Evolutionary conservation across 1,140 invertebrate genomes (phyloP), one percentile per base, ranked within the genome.

Genomic region (Pseudobourletiella spinata): DNA sequence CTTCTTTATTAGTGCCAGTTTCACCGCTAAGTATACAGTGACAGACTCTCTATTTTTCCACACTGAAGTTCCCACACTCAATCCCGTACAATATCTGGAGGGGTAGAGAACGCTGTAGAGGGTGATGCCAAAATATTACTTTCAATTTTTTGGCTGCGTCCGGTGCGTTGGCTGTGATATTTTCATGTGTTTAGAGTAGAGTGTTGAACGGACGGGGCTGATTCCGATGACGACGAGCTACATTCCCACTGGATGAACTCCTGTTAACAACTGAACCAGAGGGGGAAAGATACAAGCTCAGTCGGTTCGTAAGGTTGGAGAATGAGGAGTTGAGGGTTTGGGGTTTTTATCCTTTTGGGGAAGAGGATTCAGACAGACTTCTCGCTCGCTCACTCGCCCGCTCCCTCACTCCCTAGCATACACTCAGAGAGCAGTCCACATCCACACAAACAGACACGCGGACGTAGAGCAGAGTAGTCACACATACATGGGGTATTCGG

Each of bases 271-370:
- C 43, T 46, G 43, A 46, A 39, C n/a, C 35, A 39, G 24, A 46
- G 43, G n/a, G 43, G 43, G 43, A 46, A 20, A 8, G n/a, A 46
- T 8, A 46, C 35, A 8, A 39, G n/a, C 8, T 11, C 35, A n/a
- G 8, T 11, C 8, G 8, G 35, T 11, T 8, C 35, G n/a, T 11
- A 39, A 8, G 35, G 35, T 11, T 8, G n/a, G 35, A 39, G 35
- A 39, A 50, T 42, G 29, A 30, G 18, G 28, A 59, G 28, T 59
- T 59, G 44, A 59, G 44, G 44, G 52, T 24, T 35, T 32, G 52
- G 25, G 30, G 8, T 32, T 55, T 55, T 30, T 24, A 32, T 55
- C 30, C 30, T 55, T 55, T 55, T 55, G 52, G 29, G 57, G 44
- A 48, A 30, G 35, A 25, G 50, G 56, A 44, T 14, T 4, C 8